Conservation (phyloP, 1,140 invertebrate species). For the Hermetia illucens region DNA sequence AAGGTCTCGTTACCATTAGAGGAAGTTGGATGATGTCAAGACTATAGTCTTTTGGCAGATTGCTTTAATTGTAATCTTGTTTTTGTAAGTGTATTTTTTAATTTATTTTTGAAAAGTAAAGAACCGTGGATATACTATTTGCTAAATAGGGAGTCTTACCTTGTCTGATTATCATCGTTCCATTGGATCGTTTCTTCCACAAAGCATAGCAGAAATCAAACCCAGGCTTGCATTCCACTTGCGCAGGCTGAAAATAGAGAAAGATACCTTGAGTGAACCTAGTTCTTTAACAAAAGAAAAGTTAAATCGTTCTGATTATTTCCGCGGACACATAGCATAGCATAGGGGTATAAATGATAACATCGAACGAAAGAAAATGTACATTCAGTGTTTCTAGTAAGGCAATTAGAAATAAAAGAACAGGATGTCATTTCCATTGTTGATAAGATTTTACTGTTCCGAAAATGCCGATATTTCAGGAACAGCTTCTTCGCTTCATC, state of each 20-base stretch:
- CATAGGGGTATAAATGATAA: too few relatives aligned
- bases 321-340: too few relatives aligned
- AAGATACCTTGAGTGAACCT: too few relatives aligned
- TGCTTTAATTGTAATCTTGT: neutral
- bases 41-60: neutral
- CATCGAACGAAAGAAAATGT: too few relatives aligned
- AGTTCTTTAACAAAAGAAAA: neutral
- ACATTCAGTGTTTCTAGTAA: too few relatives aligned
- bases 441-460: too few relatives aligned
- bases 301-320: neutral
- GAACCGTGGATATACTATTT: too few relatives aligned
- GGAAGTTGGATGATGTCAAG: neutral
- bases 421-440: too few relatives aligned
- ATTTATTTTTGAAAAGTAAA: neutral
- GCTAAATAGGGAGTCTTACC: too few relatives aligned
- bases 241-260: neutral
- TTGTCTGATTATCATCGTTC: neutral
- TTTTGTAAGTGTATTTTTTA: neutral
- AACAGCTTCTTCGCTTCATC: too few relatives aligned
- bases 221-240: neutral
- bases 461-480: too few relatives aligned
- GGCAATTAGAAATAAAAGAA: too few relatives aligned
- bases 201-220: neutral
- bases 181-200: neutral
- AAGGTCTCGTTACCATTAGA: neutral